Evolutionary conservation across 2,888 invertebrate species (phyloP).

Genomic region (Sepioteuthis lessoniana): DNA sequence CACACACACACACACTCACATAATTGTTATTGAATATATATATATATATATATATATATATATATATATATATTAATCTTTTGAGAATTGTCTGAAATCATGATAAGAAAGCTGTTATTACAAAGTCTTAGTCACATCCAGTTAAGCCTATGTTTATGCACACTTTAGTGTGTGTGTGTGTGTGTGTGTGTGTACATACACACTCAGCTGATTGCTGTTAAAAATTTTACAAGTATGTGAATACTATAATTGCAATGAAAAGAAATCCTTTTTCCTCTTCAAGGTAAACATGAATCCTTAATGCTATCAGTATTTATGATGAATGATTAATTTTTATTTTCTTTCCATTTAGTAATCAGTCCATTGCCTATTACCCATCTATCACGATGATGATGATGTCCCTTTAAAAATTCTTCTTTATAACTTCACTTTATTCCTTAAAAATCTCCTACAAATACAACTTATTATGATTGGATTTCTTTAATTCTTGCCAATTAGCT

Average conservation of each 20-base stretch:
- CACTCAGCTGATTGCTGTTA: background rate
- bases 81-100: too few species aligned
- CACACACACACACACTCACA: too few species aligned
- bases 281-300: background rate
- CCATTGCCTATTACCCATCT: background rate
- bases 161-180: too few species aligned
- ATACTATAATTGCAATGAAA: background rate
- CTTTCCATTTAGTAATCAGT: background rate
- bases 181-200: background rate
- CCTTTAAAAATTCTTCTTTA: background rate
- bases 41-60: too few species aligned
- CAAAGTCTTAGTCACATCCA: background rate
- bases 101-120: too few species aligned
- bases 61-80: too few species aligned
- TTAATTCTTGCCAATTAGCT: constrained; percentile 21
- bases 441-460: background rate
- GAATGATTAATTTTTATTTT: background rate
- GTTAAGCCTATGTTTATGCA: background rate
- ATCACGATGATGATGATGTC: too few species aligned
- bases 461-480: background rate
- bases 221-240: background rate
- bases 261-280: background rate
- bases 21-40: too few species aligned
- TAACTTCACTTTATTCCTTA: background rate
- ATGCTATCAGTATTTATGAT: background rate